phyloP scores from a whole-genome alignment of 1,140 invertebrate species.

The Listronotus bonariensis region DNA sequence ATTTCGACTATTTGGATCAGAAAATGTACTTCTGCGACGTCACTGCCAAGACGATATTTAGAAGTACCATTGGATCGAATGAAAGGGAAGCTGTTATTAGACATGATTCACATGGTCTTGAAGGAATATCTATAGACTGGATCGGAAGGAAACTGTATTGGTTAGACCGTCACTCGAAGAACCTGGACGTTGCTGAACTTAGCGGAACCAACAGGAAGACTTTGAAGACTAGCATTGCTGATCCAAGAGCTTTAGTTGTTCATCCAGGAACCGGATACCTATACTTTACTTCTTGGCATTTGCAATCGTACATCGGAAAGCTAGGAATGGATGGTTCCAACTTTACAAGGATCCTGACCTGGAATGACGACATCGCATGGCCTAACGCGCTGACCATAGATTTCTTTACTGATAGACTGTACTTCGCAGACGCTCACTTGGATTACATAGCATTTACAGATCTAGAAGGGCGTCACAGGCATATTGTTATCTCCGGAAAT shows the following conservation, averaged over 20 bases:
- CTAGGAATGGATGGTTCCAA: conserved; percentile 97
- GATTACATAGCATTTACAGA: conserved; percentile 96
- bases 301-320: conserved; percentile 96
- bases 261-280: conserved; percentile 94
- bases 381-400: conserved; percentile 97
- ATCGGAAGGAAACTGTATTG: conserved; percentile 95
- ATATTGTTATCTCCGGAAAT: conserved; percentile 78
- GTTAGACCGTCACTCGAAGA: conserved; percentile 95
- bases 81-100: conserved; percentile 83
- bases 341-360: conserved; percentile 85
- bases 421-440: conserved; percentile 97
- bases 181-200: conserved; percentile 89
- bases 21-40: conserved; percentile 95
- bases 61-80: conserved; percentile 63
- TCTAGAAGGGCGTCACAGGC: conserved; percentile 84
- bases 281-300: conserved; percentile 96
- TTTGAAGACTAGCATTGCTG: conserved; percentile 82
- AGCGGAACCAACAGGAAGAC: conserved; percentile 92
- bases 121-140: conserved; percentile 98
- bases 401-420: conserved; percentile 92
- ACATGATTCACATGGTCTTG: conserved; percentile 91
- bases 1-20: conserved; percentile 85
- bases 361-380: conserved; percentile 96
- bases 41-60: conserved; percentile 88
- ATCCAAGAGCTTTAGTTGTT: conserved; percentile 91